A percentile compares a stretch with the other conserved stretches of the same genome.
Evolutionary conservation across 2,113 vertebrate genomes (phyloP).

Genomic region (Martes martes): DNA sequence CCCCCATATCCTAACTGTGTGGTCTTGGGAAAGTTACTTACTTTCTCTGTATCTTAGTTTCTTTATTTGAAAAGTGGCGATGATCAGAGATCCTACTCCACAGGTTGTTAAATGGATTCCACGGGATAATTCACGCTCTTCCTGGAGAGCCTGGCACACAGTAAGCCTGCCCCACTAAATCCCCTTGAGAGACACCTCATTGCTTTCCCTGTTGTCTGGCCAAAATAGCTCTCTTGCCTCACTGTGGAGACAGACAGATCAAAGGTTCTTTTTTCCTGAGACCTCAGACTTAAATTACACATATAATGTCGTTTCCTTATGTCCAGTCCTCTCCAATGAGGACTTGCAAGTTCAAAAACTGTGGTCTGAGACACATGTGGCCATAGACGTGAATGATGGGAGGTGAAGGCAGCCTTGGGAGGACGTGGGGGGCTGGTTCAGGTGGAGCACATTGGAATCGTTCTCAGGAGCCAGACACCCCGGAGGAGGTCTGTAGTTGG

Average conservation of each 20-base stretch:
- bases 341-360: background rate
- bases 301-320: background rate
- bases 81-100: background rate
- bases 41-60: constrained; percentile 20
- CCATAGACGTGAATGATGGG: background rate
- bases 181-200: background rate
- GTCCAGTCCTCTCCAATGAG: background rate
- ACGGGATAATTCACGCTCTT: background rate
- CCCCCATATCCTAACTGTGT: background rate
- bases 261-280: background rate
- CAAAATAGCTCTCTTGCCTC: background rate
- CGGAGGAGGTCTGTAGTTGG: background rate
- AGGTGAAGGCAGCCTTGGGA: background rate
- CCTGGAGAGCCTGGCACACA: background rate
- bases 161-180: background rate
- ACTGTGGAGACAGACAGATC: background rate
- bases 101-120: background rate
- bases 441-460: background rate
- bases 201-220: background rate
- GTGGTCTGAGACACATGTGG: background rate
- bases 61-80: constrained; percentile 4
- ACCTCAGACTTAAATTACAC: background rate
- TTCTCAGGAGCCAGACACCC: background rate
- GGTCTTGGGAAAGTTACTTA: constrained; percentile 43
- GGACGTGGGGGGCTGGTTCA: background rate